A percentile compares a stretch with the other conserved stretches of the same genome.
phyloP scores from a whole-genome alignment of 1,140 invertebrate species.

The Philotrypesis tridentata region DNA sequence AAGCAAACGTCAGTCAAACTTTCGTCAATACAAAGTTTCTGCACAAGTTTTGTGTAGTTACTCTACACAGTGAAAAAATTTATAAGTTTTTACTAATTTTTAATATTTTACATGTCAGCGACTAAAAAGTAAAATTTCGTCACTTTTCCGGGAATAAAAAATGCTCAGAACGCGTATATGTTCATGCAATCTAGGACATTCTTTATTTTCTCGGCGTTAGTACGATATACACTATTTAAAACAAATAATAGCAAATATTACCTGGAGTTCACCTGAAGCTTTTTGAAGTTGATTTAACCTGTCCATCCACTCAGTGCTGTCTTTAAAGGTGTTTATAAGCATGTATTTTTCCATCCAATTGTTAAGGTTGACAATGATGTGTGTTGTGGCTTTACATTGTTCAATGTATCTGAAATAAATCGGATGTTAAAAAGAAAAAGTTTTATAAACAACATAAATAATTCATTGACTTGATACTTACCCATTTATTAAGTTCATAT shows the following conservation, averaged over 20 bases:
- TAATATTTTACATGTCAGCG: too few species aligned
- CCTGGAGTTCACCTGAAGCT: background rate
- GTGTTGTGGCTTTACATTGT: background rate
- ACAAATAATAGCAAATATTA: constrained; percentile 12
- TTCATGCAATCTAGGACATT: too few species aligned
- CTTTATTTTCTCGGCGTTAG: too few species aligned
- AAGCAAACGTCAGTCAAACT: background rate
- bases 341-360: constrained; percentile 22
- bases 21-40: background rate
- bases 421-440: background rate
- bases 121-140: too few species aligned
- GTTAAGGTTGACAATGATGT: constrained; percentile 29
- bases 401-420: constrained; percentile 31
- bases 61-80: background rate
- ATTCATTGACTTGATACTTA: constrained; percentile 10
- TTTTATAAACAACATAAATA: background rate
- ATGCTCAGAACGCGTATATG: too few species aligned
- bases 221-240: too few species aligned
- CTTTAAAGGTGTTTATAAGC: background rate
- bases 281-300: background rate
- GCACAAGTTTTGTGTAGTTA: background rate
- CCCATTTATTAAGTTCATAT: constrained; percentile 26
- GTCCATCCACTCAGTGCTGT: constrained; percentile 1
- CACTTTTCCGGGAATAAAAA: too few species aligned
- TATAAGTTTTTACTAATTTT: background rate